phyloP scores from a whole-genome alignment of 2,888 invertebrate species.

The Siphonodentalium dalli region DNA sequence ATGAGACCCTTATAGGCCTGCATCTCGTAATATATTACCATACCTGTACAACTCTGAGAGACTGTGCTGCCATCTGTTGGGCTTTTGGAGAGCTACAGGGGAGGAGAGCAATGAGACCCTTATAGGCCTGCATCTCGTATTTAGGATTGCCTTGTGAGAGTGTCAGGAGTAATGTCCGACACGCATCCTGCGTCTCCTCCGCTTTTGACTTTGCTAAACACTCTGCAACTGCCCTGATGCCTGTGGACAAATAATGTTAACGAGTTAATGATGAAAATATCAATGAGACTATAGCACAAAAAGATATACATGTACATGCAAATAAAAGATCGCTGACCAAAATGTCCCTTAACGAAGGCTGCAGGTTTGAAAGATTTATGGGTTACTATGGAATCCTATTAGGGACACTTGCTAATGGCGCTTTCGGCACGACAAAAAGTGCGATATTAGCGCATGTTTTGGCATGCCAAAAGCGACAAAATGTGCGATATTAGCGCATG shows the following conservation, averaged over 20 bases:
- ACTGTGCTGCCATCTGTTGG: slow-evolving; percentile 65
- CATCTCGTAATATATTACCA: background rate
- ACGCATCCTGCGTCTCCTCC: slow-evolving; percentile 63
- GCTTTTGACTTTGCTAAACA: slow-evolving; percentile 63
- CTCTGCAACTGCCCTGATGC: slow-evolving; percentile 64
- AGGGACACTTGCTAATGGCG: no score
- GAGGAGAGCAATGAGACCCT: slow-evolving; percentile 64
- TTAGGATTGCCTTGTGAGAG: slow-evolving; percentile 64
- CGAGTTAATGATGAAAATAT: no score
- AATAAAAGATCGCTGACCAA: no score
- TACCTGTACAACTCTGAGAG: slow-evolving; percentile 61
- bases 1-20: slow-evolving; percentile 63
- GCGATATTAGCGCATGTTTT: no score
- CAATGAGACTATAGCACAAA: no score
- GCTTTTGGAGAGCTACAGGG: slow-evolving; percentile 65
- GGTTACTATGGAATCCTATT: no score
- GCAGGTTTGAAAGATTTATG: no score
- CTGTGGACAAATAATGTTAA: slow-evolving; percentile 40
- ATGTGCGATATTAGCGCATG: no score
- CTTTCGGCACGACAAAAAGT: no score
- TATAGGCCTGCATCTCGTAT: slow-evolving; percentile 64
- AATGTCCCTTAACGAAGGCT: no score
- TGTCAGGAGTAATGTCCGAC: slow-evolving; percentile 57
- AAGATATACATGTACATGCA: no score
- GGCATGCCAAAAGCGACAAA: no score